Evolutionary conservation across 1,140 invertebrate genomes (phyloP).

Genomic region (Cotesia typhae): DNA sequence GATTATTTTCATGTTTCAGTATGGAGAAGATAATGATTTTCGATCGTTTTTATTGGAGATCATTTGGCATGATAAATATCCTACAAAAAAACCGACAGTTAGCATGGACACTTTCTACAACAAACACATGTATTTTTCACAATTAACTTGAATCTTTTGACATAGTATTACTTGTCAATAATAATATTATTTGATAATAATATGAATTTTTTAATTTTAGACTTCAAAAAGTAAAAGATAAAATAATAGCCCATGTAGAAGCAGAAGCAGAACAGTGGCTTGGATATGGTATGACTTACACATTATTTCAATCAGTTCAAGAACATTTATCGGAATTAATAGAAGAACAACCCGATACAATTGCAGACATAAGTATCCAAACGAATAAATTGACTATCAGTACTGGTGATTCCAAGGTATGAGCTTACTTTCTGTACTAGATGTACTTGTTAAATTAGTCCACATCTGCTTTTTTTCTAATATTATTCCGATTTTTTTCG

Average conservation of each 20-base stretch:
- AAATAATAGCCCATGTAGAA: conserved; percentile 72
- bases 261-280: conserved; percentile 81
- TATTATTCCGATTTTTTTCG: no score
- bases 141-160: neutral
- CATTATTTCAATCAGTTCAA: conserved; percentile 90
- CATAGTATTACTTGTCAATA: no score
- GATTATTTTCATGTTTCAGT: conserved; percentile 69
- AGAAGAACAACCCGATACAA: conserved; percentile 72
- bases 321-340: conserved; percentile 81
- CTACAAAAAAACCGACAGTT: conserved; percentile 80
- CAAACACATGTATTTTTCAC: conserved; percentile 83
- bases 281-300: conserved; percentile 93
- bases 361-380: conserved; percentile 48
- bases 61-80: conserved; percentile 85
- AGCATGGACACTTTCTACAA: conserved; percentile 95
- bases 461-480: no score
- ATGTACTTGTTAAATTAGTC: neutral
- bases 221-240: conserved; percentile 76
- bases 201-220: conserved; percentile 63
- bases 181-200: neutral
- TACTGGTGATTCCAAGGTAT: conserved; percentile 27
- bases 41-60: conserved; percentile 91
- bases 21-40: conserved; percentile 79
- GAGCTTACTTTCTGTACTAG: neutral
- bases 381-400: conserved; percentile 51